Evolutionary conservation across 2,888 invertebrate species (phyloP).

Genomic region (Diabrotica balteata): DNA sequence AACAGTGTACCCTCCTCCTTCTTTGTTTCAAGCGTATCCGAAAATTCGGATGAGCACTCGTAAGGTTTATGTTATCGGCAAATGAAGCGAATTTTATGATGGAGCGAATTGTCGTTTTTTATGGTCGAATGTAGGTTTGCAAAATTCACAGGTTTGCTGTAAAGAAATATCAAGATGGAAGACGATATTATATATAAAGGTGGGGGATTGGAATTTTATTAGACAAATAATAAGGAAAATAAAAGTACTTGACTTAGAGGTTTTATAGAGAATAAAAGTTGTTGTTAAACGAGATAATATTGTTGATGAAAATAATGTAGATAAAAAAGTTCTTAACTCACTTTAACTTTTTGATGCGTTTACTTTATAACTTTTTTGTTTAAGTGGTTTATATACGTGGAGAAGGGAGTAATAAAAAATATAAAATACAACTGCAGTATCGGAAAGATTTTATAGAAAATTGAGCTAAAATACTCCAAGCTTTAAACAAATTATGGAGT

Average conservation of each 20-base stretch:
- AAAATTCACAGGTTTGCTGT: conserved; percentile 6
- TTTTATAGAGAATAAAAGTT: background rate
- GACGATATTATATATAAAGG: conserved; percentile 7
- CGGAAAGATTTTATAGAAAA: too few relatives aligned
- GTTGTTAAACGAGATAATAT: too few relatives aligned
- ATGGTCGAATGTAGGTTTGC: conserved; percentile 3
- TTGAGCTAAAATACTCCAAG: too few relatives aligned
- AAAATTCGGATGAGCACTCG: conserved; percentile 18
- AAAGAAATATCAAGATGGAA: conserved; percentile 7
- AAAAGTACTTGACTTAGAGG: background rate
- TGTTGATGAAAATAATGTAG: too few relatives aligned
- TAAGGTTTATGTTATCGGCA: conserved; percentile 28
- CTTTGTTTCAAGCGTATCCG: conserved; percentile 5
- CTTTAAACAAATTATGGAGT: too few relatives aligned
- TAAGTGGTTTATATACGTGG: too few relatives aligned
- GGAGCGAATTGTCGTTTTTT: conserved; percentile 16
- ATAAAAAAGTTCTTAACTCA: too few relatives aligned
- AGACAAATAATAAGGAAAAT: background rate
- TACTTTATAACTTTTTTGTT: too few relatives aligned
- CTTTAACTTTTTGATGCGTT: too few relatives aligned
- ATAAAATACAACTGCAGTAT: too few relatives aligned
- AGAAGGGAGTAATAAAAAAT: too few relatives aligned
- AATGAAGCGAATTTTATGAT: conserved; percentile 22
- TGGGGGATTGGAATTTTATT: conserved; percentile 5
- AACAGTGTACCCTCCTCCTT: background rate